These are phyloP conservation scores for Chrysochloris asiatica DNA, from an alignment of 2,113 vertebrate genomes.

Conservation along the genomic window DNA sequence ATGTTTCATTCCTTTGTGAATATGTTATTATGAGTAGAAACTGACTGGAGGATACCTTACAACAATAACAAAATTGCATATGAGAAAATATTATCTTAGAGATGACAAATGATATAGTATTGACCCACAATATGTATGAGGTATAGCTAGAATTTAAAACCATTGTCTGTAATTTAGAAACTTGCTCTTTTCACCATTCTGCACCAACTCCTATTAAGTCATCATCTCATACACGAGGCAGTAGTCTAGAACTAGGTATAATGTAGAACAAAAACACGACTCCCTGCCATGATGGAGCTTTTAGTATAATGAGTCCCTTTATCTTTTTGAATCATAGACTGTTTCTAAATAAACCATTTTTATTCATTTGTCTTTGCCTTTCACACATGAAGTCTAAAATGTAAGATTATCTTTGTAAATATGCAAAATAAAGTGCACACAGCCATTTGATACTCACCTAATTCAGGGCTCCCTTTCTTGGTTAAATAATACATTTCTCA, in stretches of 20 bases:
- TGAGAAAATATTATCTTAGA: neutral
- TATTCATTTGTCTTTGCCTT: neutral
- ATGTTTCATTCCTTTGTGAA: too few relatives aligned
- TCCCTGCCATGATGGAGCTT: neutral
- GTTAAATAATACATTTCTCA: too few relatives aligned
- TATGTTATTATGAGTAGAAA: neutral
- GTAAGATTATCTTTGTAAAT: neutral
- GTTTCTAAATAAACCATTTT: neutral
- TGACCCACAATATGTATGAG: neutral
- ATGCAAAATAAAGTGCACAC: neutral
- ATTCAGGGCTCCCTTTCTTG: too few relatives aligned
- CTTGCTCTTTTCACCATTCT: neutral
- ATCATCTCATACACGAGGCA: neutral
- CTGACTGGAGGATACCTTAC: too few relatives aligned
- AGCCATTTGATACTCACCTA: too few relatives aligned
- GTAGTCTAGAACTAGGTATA: neutral
- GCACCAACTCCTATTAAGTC: neutral
- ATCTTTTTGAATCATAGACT: neutral
- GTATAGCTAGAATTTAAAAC: neutral
- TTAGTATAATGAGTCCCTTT: neutral
- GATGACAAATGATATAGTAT: neutral
- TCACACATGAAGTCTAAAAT: neutral
- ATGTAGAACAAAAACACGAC: neutral
- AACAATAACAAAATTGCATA: too few relatives aligned
- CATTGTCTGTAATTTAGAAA: neutral